These are phyloP conservation scores for Magallana nippona DNA, from an alignment of 2,888 invertebrate genomes.

Conservation along the genomic window DNA sequence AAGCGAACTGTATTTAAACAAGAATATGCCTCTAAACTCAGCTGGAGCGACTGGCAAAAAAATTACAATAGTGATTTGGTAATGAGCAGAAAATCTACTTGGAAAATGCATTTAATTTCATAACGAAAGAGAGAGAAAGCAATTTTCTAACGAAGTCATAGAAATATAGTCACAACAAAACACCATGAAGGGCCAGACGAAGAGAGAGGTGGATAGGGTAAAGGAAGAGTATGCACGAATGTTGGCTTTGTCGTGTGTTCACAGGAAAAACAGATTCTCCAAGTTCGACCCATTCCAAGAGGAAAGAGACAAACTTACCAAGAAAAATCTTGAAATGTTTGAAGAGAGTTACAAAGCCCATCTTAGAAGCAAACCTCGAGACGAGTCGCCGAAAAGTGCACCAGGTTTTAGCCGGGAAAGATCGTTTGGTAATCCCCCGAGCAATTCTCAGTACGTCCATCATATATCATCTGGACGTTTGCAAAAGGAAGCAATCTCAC, in stretches of 20 bases:
- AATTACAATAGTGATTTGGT: conserved; percentile 2
- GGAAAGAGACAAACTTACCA: conserved; percentile 11
- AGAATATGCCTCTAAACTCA: background rate
- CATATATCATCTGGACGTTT: background rate
- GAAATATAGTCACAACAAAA: background rate
- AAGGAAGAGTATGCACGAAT: conserved; percentile 28
- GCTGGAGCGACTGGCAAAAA: conserved; percentile 2
- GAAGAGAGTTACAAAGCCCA: conserved; percentile 30
- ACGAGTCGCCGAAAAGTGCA: conserved; percentile 17
- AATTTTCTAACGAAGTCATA: background rate
- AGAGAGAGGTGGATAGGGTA: conserved; percentile 26
- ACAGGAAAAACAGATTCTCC: conserved; percentile 4
- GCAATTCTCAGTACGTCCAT: background rate
- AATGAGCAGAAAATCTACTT: conserved; percentile 28
- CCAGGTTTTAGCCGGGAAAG: background rate
- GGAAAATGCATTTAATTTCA: background rate
- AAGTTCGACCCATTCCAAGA: background rate
- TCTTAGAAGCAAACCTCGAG: background rate
- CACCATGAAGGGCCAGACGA: background rate
- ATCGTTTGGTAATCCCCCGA: background rate
- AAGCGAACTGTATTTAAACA: background rate
- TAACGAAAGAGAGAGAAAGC: conserved; percentile 10
- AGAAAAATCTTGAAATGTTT: conserved; percentile 25
- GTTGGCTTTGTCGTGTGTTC: conserved; percentile 20
- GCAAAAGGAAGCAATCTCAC: background rate